phyloP scores from a whole-genome alignment of 2,113 vertebrate genomes.

The rabbit (Oryctolagus cuniculus) region DNA sequence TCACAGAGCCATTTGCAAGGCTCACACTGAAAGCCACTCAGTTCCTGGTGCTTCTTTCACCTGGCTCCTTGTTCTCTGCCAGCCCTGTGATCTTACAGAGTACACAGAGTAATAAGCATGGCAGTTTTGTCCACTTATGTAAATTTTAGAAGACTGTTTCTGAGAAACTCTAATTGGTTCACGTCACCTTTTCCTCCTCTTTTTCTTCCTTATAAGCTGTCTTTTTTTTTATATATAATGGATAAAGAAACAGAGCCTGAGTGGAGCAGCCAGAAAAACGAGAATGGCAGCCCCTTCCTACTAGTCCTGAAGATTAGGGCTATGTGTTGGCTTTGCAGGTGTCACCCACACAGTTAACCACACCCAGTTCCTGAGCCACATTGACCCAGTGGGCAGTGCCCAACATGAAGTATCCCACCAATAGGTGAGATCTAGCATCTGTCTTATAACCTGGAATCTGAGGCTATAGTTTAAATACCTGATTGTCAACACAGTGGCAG shows the following conservation, averaged over 20 bases:
- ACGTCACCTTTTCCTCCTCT: not conserved
- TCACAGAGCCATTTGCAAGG: constrained; percentile 68
- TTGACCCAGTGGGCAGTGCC: not conserved
- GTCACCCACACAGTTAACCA: no score
- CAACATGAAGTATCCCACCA: not conserved
- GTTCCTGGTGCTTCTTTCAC: not conserved
- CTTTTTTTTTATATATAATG: not conserved
- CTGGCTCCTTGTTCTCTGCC: not conserved
- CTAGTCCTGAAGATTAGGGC: not conserved
- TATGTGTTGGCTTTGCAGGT: not conserved
- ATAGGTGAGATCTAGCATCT: not conserved
- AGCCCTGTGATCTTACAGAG: not conserved
- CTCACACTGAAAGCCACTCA: not conserved
- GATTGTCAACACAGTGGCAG: not conserved
- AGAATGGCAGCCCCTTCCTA: not conserved
- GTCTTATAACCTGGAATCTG: not conserved
- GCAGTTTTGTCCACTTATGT: constrained; percentile 21
- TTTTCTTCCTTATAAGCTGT: not conserved
- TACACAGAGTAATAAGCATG: not conserved
- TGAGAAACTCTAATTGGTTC: constrained; percentile 14
- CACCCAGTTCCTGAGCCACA: not conserved
- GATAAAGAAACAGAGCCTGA: not conserved
- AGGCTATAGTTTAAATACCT: not conserved
- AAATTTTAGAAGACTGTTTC: not conserved
- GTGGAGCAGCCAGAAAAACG: not conserved